Base-by-base conservation (phyloP, 2,888 invertebrate genomes). In the Eupithecia centaureata region DNA sequence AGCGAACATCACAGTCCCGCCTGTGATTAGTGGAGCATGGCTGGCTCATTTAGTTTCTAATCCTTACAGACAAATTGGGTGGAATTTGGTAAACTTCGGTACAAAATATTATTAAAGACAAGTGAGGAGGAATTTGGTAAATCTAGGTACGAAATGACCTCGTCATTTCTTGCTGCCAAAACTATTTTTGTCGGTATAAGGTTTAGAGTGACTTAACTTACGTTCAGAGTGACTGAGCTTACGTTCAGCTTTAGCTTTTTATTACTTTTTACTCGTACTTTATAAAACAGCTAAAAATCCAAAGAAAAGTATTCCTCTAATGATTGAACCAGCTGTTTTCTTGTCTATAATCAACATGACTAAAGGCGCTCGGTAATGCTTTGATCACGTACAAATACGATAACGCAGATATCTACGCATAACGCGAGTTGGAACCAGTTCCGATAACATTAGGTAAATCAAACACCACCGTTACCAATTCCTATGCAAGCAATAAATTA, bases 401-500 rank as follows among this genome's bases (percentile, higher is more conserved):
- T 52, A 52, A 15, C 25, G 2, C 1, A 52, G 25, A 52, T 52
- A 47, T 47, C 18, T 42, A 42, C 18, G 27, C 52, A 52, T 57
- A 8, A 33, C 57, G 57, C 18, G 30, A 30, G 33, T 52, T 61
- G 30, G 27, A 33, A 32, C 60, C 62, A 67, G 60, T 51, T 54
- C 30, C 25, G 61, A 61, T 61, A 58, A 33, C 68, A 62, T 65
- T 63, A 47, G 61, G 69, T 63, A 63, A 65, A 60, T 69, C 60
- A 63, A 69, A 65, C 54, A 65, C 65, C 54, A 65, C 65, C 33
- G 65, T 69, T 60, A 69, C 65, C 62, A 63, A 57, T 68, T 56
- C 56, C 56, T 52, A 60, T 63, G 71, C 61, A 71, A 56, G 58
- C 75, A 65, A 71, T 79, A 77, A 79, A 77, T 78, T 75, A 77